These are phyloP conservation scores for Cacoxenus indagator DNA, from an alignment of 2,888 invertebrate species.

Conservation along the genomic window DNA sequence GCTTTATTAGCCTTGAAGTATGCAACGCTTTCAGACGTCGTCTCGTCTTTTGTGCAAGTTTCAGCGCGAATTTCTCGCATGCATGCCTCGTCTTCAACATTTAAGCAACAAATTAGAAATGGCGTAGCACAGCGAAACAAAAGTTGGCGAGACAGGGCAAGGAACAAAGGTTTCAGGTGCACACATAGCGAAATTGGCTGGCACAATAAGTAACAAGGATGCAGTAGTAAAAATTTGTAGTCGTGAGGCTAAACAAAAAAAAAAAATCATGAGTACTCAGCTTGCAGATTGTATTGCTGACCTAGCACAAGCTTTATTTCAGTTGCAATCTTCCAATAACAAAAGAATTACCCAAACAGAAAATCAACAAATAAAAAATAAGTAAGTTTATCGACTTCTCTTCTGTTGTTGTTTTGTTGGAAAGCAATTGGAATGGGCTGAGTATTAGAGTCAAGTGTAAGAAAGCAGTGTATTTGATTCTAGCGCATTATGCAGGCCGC, in stretches of 20 bases:
- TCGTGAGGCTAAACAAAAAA: too few species aligned
- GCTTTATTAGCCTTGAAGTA: conserved; percentile 53
- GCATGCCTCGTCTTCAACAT: conserved; percentile 25
- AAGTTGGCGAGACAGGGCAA: not conserved
- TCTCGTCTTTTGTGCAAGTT: conserved; percentile 25
- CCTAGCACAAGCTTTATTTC: not conserved
- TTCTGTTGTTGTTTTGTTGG: too few species aligned
- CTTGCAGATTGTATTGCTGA: conserved; percentile 1
- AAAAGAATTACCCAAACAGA: not conserved
- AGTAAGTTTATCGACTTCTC: not conserved
- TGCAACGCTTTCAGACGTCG: conserved; percentile 37
- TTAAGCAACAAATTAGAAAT: conserved; percentile 23
- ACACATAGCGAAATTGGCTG: not conserved
- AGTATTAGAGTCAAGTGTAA: too few species aligned
- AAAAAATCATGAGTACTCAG: not conserved
- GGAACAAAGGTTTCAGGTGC: not conserved
- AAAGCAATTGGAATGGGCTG: too few species aligned
- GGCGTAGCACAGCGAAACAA: conserved; percentile 7
- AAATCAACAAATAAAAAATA: conserved; percentile 11
- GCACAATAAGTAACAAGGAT: not conserved
- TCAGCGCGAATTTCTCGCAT: not conserved
- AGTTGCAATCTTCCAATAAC: not conserved
- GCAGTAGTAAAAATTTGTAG: not conserved
- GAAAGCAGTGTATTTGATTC: too few species aligned
- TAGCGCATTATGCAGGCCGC: conserved; percentile 11